Base-by-base conservation (phyloP, 1,140 invertebrate species). In the Rhyacophila brunnea region DNA sequence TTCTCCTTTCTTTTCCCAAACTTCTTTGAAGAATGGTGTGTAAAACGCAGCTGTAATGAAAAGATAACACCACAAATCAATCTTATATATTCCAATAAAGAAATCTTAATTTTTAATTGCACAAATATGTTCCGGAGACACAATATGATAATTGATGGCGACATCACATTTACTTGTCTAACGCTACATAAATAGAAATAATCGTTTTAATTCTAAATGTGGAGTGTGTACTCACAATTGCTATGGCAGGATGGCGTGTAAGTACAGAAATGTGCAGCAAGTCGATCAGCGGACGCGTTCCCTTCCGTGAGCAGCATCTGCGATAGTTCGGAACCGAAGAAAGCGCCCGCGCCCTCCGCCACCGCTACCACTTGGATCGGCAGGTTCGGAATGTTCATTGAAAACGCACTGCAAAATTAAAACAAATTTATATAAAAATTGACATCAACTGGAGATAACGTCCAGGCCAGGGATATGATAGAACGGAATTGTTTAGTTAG, bases 281-380 rank as follows among this genome's bases (percentile, higher is more conserved):
- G 81, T 62, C 88, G 81, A 76, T 96, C 93, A n/a, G 95, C 95
- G 17, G 93, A 86, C 1, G 90, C 87, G 75, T 95, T 95, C 42
- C 94, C 95, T 68, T 96, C 94, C 1, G 91, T 94, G 35, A 97
- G 93, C 44, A 98, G 83, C 68, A 88, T 85, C 74, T 96, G 93
- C 60, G 90, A 91, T 32, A 95, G 74, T 67, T 96, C 92, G 64
- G 88, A 95, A 58, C 87, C 89, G 73, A 95, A 96, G 77, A 95
- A 95, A n/a, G 91, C 89, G 68, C 85, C 86, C 1, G 87, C 85
- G 57, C 85, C 89, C 69, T 96, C 94, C 15, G 92, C 92, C 35
- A 97, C 90, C 43, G 94, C 93, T 71, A 97, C 85, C 74, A 97
- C 93, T 85, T 96, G 92, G 64, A 96, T 94, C 5, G 95, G 95